Conservation (phyloP, 2,888 invertebrate species). For the Coenonympha glycerion region DNA sequence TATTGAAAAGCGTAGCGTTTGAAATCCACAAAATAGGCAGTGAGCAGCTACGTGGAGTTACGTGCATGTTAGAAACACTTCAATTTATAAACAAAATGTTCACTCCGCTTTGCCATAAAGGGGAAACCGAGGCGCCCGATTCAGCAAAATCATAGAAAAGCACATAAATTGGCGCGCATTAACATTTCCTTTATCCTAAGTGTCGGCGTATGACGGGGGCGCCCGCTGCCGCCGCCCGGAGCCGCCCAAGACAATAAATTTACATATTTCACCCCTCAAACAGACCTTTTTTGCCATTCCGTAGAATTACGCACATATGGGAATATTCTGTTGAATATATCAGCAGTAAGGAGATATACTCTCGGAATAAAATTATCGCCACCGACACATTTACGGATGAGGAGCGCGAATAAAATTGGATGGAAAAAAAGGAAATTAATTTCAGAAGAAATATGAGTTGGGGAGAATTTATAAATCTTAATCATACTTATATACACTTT, state of each 20-base stretch:
- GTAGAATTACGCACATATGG: constrained; percentile 77
- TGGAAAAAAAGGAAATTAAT: constrained; percentile 11
- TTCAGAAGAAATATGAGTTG: neutral
- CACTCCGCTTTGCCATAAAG: constrained; percentile 53
- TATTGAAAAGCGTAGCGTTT: too few relatives aligned
- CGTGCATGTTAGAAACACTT: constrained; percentile 40
- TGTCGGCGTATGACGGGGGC: constrained; percentile 75
- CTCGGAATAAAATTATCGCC: constrained; percentile 75
- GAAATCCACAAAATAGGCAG: neutral
- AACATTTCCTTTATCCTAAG: constrained; percentile 76
- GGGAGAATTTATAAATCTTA: neutral
- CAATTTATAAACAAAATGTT: constrained; percentile 55
- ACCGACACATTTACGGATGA: constrained; percentile 68
- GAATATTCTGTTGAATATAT: constrained; percentile 76
- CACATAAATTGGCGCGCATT: constrained; percentile 75
- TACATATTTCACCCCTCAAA: constrained; percentile 77
- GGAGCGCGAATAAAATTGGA: constrained; percentile 35
- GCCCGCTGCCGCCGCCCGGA: constrained; percentile 47
- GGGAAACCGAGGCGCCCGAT: constrained; percentile 63
- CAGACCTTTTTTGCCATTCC: constrained; percentile 77
- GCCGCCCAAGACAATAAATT: constrained; percentile 77
- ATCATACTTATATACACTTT: too few relatives aligned
- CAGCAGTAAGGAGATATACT: constrained; percentile 74
- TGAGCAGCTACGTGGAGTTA: neutral
- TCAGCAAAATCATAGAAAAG: constrained; percentile 76